These are phyloP conservation scores for Ceratothoa steindachneri DNA, from an alignment of 2,888 invertebrate genomes.

Conservation along the genomic window DNA sequence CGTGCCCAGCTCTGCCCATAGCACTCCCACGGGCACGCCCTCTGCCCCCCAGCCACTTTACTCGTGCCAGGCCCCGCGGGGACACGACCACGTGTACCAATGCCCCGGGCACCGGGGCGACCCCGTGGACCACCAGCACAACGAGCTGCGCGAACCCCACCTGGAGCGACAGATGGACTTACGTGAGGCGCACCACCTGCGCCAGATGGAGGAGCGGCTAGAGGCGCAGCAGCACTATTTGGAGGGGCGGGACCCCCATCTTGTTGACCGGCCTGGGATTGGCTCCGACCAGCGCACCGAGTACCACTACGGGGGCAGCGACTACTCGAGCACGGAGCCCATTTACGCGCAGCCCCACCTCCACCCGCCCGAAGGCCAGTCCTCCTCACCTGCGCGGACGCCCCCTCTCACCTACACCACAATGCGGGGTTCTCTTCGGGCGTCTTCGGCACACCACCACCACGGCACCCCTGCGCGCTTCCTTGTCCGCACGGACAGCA, in stretches of 20 bases:
- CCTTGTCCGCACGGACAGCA: slow-evolving; percentile 35
- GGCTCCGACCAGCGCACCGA: slow-evolving; percentile 31
- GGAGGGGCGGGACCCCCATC: not conserved
- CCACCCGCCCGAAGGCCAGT: slow-evolving; percentile 29
- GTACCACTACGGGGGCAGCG: slow-evolving; percentile 44
- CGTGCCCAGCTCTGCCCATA: not conserved
- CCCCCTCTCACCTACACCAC: slow-evolving; percentile 29
- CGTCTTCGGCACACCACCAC: slow-evolving; percentile 2
- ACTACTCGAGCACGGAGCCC: slow-evolving; percentile 45
- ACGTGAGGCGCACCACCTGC: slow-evolving; percentile 7
- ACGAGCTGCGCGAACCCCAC: slow-evolving; percentile 21
- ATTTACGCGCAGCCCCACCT: slow-evolving; percentile 46
- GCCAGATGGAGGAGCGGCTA: slow-evolving; percentile 8
- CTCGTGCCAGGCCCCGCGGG: slow-evolving; percentile 45
- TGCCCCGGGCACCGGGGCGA: slow-evolving; percentile 40
- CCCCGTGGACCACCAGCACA: slow-evolving; percentile 17
- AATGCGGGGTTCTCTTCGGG: slow-evolving; percentile 26
- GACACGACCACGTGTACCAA: slow-evolving; percentile 46
- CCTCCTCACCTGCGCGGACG: slow-evolving; percentile 23
- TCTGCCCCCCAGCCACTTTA: slow-evolving; percentile 26
- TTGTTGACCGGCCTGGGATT: not conserved
- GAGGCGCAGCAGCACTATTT: not conserved
- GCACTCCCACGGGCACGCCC: slow-evolving; percentile 19
- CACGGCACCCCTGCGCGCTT: slow-evolving; percentile 36
- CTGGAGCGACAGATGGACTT: slow-evolving; percentile 19